These are phyloP conservation scores for Coturnix japonica DNA, from an alignment of 2,113 vertebrate species.

Conservation along the genomic window DNA sequence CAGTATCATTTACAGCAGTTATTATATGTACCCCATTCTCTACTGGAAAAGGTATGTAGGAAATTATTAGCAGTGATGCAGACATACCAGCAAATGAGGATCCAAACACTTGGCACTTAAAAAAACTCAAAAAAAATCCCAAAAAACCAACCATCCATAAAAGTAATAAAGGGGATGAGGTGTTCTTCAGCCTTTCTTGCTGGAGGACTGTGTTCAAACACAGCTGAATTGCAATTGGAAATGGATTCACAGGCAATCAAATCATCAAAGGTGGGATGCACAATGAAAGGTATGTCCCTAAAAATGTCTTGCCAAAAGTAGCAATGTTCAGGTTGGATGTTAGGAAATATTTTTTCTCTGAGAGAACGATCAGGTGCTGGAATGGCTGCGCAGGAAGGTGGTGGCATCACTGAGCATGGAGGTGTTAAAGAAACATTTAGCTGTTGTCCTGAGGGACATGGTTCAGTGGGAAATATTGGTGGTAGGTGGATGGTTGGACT, in stretches of 20 bases:
- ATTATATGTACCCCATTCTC: conserved; percentile 22
- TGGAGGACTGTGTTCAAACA: background rate
- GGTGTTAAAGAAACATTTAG: no score
- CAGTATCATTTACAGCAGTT: conserved; percentile 49
- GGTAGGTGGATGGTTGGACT: no score
- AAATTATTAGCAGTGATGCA: conserved; percentile 11
- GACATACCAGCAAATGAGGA: background rate
- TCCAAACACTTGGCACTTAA: background rate
- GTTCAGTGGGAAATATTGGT: no score
- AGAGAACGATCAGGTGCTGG: no score
- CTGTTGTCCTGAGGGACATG: no score
- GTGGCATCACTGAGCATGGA: no score
- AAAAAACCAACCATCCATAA: background rate
- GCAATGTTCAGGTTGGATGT: no score
- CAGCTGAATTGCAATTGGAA: background rate
- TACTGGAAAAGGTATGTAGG: conserved; percentile 3
- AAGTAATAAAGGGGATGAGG: background rate
- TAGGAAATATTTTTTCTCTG: no score
- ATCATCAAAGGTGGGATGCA: background rate
- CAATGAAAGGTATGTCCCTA: background rate
- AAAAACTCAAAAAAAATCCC: background rate
- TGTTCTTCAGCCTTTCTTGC: background rate
- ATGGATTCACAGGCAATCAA: background rate
- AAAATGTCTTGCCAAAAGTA: background rate
- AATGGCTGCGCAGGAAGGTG: no score